Conservation (phyloP, 2,113 vertebrate species). For the Proterorhinus semilunaris region DNA sequence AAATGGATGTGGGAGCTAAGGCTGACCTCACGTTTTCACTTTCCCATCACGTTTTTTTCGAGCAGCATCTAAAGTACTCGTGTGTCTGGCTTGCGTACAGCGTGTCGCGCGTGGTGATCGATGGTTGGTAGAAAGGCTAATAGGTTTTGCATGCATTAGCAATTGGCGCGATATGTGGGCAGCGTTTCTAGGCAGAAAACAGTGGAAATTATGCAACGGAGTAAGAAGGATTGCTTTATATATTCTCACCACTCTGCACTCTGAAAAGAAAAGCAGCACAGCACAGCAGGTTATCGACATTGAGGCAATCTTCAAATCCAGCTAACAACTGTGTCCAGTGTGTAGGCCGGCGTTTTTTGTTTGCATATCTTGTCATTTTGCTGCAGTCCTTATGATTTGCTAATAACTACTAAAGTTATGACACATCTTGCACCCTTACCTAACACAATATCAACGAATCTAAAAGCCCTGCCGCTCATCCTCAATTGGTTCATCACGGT, state of each 20-base stretch:
- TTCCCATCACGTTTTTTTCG: not conserved
- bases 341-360: no score
- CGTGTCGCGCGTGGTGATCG: constrained; percentile 6
- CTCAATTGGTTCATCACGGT: constrained; percentile 7
- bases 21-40: not conserved
- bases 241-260: not conserved
- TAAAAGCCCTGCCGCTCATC: not conserved
- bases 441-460: not conserved
- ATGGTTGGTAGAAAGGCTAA: constrained; percentile 39
- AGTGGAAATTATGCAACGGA: constrained; percentile 36
- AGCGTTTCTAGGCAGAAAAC: constrained; percentile 51
- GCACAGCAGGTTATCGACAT: constrained; percentile 10
- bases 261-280: constrained; percentile 34
- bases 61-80: no score
- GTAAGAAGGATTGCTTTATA: constrained; percentile 54
- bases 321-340: not conserved
- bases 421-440: no score
- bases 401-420: no score
- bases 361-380: no score
- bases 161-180: constrained; percentile 32
- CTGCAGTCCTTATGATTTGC: no score
- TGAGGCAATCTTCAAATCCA: not conserved
- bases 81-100: constrained; percentile 10
- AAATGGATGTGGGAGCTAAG: constrained; percentile 1
- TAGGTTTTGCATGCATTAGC: constrained; percentile 56